Conservation (phyloP, 2,113 vertebrate species). For the Corythaixoides concolor region DNA sequence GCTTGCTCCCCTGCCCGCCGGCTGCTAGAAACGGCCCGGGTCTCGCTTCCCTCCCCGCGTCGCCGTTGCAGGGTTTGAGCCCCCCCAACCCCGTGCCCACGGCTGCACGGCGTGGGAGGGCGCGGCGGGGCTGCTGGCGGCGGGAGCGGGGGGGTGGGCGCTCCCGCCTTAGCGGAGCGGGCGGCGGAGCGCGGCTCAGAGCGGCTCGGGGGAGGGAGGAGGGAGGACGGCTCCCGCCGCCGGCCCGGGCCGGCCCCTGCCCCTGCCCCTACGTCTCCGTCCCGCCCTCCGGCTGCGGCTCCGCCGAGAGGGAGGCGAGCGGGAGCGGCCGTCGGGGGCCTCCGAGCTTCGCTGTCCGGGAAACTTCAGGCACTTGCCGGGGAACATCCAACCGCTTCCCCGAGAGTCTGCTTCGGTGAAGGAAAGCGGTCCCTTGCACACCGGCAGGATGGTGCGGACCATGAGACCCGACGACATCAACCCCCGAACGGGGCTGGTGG, state of each 20-base stretch:
- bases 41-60: not conserved
- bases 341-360: not conserved
- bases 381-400: not conserved
- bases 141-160: no score
- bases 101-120: not conserved
- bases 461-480: conserved; percentile 85
- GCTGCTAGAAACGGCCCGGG: not conserved
- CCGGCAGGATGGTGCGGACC: conserved; percentile 53
- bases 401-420: not conserved
- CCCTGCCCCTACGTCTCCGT: not conserved
- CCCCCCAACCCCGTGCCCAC: not conserved
- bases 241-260: not conserved
- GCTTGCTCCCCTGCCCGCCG: not conserved
- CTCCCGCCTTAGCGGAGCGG: not conserved
- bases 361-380: not conserved
- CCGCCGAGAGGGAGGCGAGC: not conserved
- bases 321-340: not conserved
- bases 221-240: not conserved
- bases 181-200: not conserved
- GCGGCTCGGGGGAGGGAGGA: not conserved
- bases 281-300: not conserved
- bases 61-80: not conserved
- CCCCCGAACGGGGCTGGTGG: conserved; percentile 83
- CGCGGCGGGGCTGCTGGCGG: not conserved
- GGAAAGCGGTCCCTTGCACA: not conserved